A percentile compares a stretch with the other conserved stretches of the same genome.
phyloP scores from a whole-genome alignment of 2,797 vertebrate species.

The Pseudochirops corinnae region DNA sequence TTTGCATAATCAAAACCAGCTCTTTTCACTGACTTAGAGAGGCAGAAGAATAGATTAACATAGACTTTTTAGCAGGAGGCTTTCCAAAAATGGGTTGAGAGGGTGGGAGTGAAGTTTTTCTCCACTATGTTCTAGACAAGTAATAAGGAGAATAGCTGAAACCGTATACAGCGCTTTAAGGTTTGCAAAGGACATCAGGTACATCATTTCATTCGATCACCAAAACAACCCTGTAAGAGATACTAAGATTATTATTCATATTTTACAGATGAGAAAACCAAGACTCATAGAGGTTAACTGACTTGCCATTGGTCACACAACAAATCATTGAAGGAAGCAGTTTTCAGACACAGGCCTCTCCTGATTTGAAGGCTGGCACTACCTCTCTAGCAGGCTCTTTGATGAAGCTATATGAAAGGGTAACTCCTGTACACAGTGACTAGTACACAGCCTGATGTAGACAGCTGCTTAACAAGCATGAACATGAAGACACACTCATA shows the following conservation, averaged over 20 bases:
- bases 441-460: not conserved
- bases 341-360: not conserved
- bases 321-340: not conserved
- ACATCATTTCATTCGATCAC: not conserved
- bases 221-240: not conserved
- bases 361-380: not conserved
- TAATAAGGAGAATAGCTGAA: not conserved
- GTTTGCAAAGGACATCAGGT: not conserved
- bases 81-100: not conserved
- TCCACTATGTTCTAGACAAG: not conserved
- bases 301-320: not conserved
- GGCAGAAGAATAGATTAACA: not conserved
- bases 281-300: not conserved
- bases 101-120: not conserved
- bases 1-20: not conserved
- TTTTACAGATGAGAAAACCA: not conserved
- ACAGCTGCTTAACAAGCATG: not conserved
- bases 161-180: not conserved
- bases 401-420: not conserved
- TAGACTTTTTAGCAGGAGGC: not conserved
- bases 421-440: not conserved
- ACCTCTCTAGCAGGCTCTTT: not conserved
- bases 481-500: not conserved
- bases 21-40: not conserved
- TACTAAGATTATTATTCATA: not conserved